Percentiles rank a stretch among this genome's conserved stretches.
phyloP scores from a whole-genome alignment of 1,140 invertebrate species.

The Ridgeia piscesae region DNA sequence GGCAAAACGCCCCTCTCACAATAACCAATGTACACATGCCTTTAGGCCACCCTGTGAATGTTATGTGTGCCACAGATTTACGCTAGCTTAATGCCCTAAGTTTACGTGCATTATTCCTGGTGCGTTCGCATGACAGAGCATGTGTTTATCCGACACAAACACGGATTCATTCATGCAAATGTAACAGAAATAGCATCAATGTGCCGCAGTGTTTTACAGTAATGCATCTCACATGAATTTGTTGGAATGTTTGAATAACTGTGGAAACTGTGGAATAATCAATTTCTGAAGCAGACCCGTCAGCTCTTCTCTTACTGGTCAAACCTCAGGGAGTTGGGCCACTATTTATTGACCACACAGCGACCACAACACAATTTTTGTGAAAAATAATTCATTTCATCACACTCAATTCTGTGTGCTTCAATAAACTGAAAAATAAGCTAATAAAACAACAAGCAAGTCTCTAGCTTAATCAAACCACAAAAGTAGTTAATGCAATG shows the following conservation, averaged over 20 bases:
- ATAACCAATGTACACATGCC: background rate
- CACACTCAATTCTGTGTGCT: background rate
- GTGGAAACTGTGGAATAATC: background rate
- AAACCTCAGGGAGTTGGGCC: background rate
- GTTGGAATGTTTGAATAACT: background rate
- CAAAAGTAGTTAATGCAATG: background rate
- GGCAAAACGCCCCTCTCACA: background rate
- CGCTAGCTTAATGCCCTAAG: background rate
- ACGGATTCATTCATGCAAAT: background rate
- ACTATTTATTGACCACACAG: background rate
- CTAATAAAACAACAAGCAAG: background rate
- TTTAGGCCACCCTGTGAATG: background rate
- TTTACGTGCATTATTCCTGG: background rate
- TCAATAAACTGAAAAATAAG: background rate
- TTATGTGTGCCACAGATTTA: background rate
- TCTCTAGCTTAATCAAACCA: background rate
- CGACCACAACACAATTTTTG: background rate
- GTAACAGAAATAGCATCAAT: background rate
- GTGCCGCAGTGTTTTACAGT: background rate
- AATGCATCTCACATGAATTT: background rate
- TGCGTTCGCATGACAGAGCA: background rate
- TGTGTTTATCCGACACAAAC: background rate
- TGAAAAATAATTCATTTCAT: background rate
- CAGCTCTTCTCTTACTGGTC: background rate
- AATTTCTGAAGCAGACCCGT: background rate